Evolutionary conservation across 92 coral and sea anemone genomes (phyloP).

Genomic region (Virgularia gustaviana): DNA sequence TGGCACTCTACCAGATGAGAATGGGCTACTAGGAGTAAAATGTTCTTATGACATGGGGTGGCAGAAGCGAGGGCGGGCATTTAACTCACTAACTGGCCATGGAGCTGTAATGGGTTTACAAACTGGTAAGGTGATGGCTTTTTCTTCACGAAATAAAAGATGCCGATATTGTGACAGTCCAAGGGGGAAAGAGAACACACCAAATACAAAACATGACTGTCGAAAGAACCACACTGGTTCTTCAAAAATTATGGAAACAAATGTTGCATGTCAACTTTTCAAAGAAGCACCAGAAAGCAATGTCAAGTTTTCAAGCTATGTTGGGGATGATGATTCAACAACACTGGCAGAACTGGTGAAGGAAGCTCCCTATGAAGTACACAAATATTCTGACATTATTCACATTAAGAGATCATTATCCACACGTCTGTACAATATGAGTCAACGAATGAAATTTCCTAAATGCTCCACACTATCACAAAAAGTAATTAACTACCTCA

Average conservation of each 20-base stretch:
- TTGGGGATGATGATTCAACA: constrained; percentile 45
- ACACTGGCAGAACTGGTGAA: constrained; percentile 26
- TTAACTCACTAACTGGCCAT: constrained; percentile 48
- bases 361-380: constrained; percentile 26
- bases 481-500: constrained; percentile 40
- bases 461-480: constrained; percentile 31
- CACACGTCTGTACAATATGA: constrained; percentile 38
- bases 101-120: constrained; percentile 47
- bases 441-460: constrained; percentile 38
- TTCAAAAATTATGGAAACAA: neutral
- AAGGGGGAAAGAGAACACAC: neutral
- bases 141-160: constrained; percentile 26
- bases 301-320: constrained; percentile 1
- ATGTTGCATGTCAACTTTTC: neutral
- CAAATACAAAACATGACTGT: constrained; percentile 9
- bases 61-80: constrained; percentile 45
- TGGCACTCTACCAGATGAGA: constrained; percentile 2
- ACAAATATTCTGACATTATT: constrained; percentile 30
- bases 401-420: constrained; percentile 18
- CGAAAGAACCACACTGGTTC: neutral
- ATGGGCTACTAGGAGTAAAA: constrained; percentile 14
- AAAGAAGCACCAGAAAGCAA: constrained; percentile 4
- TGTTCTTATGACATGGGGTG: constrained; percentile 54
- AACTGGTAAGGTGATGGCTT: constrained; percentile 48
- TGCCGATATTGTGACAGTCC: constrained; percentile 29